Evolutionary conservation across 1,140 invertebrate genomes (phyloP).

Genomic region (Solenopsis fugax): DNA sequence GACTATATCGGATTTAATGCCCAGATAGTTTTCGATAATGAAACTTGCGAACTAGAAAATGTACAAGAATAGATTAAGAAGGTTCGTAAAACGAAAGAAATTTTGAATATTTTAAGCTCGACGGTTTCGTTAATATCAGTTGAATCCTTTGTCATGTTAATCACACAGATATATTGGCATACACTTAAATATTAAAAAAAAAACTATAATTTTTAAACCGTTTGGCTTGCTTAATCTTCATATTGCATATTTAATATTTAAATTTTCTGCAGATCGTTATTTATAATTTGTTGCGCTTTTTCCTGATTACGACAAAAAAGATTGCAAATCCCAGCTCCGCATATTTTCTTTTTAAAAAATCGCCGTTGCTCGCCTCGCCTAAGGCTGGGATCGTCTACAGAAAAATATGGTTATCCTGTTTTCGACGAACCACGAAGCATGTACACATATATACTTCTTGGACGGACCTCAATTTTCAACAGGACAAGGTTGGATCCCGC

Average conservation of each 20-base stretch:
- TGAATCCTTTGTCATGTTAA: not conserved
- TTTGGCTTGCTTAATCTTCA: not conserved
- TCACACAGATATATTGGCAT: not conserved
- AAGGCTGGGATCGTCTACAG: not conserved
- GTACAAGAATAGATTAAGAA: not conserved
- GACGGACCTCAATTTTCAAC: constrained; percentile 48
- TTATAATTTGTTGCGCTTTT: not conserved
- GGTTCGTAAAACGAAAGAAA: not conserved
- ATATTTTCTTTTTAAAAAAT: not conserved
- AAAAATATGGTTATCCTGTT: constrained; percentile 42
- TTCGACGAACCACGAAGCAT: not conserved
- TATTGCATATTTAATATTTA: not conserved
- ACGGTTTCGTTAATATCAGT: not conserved
- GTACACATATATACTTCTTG: not conserved
- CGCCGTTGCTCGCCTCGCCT: not conserved
- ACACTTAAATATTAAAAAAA: not conserved
- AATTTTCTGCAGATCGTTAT: not conserved
- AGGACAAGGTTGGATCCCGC: constrained; percentile 24
- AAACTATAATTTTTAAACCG: not conserved
- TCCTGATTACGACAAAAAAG: not conserved
- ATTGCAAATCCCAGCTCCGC: not conserved
- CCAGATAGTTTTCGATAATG: not conserved
- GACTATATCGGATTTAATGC: not conserved
- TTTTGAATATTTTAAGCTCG: not conserved
- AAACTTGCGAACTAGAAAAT: not conserved